phyloP scores from a whole-genome alignment of 2,888 invertebrate species.

The Drosophila aldrichi region DNA sequence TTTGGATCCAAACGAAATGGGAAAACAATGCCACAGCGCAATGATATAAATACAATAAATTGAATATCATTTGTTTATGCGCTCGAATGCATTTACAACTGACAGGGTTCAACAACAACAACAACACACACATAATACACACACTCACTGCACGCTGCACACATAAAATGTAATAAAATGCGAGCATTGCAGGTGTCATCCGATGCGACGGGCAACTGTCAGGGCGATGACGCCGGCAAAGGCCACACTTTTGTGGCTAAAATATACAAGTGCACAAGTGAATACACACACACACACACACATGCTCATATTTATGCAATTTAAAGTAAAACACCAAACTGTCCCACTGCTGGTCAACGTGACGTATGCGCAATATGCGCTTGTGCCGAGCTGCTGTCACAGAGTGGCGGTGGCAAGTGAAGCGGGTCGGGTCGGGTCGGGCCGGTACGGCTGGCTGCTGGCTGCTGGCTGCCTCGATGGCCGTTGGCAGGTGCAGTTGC shows the following conservation, averaged over 20 bases:
- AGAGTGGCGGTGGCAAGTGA: constrained; percentile 9
- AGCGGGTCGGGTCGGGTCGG: no score
- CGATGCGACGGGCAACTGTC: constrained; percentile 73
- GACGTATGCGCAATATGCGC: constrained; percentile 75
- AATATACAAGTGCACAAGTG: constrained; percentile 62
- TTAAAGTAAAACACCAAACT: constrained; percentile 77
- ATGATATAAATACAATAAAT: constrained; percentile 69
- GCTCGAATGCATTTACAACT: constrained; percentile 72
- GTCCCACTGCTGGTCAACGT: constrained; percentile 70
- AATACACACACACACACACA: constrained; percentile 26
- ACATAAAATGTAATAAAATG: constrained; percentile 77
- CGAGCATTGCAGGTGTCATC: constrained; percentile 80
- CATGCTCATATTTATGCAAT: constrained; percentile 71
- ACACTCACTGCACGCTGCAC: constrained; percentile 11
- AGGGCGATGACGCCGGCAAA: constrained; percentile 57
- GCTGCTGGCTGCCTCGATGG: background rate
- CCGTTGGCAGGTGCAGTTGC: constrained; percentile 38
- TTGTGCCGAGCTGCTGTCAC: constrained; percentile 45
- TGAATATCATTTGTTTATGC: constrained; percentile 81
- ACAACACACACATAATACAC: constrained; percentile 16
- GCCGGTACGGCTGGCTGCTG: background rate
- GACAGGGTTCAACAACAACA: constrained; percentile 56
- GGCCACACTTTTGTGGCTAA: constrained; percentile 78
- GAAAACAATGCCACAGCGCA: constrained; percentile 42
- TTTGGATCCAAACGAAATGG: constrained; percentile 27